phyloP scores from a whole-genome alignment of 2,888 invertebrate species.

The Linnaemya vulpina region DNA sequence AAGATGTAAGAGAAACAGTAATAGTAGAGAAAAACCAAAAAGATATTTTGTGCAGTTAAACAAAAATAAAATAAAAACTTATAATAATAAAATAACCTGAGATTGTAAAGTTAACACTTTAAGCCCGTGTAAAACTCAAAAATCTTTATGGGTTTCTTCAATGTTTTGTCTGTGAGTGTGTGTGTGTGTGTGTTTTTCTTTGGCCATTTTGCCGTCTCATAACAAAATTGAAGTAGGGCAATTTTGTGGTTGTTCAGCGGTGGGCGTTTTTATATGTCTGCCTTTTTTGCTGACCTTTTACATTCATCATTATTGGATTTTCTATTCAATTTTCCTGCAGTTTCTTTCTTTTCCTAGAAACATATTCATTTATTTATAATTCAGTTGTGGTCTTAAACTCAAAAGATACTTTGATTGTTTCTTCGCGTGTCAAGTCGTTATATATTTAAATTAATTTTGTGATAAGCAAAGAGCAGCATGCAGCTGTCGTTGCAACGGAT shows the following conservation, averaged over 20 bases:
- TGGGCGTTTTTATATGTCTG: slow-evolving; percentile 68
- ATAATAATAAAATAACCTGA: slow-evolving; percentile 45
- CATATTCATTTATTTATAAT: slow-evolving; percentile 25
- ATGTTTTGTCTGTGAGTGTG: neutral
- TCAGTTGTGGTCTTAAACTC: slow-evolving; percentile 37
- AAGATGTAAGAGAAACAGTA: neutral
- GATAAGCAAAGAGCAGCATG: slow-evolving; percentile 17
- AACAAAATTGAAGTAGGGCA: slow-evolving; percentile 70
- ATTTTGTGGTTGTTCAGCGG: slow-evolving; percentile 44
- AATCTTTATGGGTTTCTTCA: slow-evolving; percentile 9
- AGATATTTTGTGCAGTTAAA: slow-evolving; percentile 5
- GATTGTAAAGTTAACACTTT: slow-evolving; percentile 64
- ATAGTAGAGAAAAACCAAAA: slow-evolving; percentile 27
- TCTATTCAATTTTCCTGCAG: slow-evolving; percentile 38
- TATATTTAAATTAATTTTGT: slow-evolving; percentile 64
- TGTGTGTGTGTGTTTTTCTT: slow-evolving; percentile 4
- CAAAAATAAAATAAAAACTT: neutral
- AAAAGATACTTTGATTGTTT: slow-evolving; percentile 50
- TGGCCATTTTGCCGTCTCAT: slow-evolving; percentile 1
- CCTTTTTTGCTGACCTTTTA: slow-evolving; percentile 61
- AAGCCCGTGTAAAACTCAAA: slow-evolving; percentile 9
- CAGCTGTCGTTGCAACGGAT: slow-evolving; percentile 58
- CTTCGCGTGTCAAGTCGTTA: slow-evolving; percentile 66
- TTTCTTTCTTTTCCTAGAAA: slow-evolving; percentile 15
- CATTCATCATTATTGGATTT: slow-evolving; percentile 52